Conservation (phyloP, 2,797 vertebrate genomes). For the Jordanella pulchra region DNA sequence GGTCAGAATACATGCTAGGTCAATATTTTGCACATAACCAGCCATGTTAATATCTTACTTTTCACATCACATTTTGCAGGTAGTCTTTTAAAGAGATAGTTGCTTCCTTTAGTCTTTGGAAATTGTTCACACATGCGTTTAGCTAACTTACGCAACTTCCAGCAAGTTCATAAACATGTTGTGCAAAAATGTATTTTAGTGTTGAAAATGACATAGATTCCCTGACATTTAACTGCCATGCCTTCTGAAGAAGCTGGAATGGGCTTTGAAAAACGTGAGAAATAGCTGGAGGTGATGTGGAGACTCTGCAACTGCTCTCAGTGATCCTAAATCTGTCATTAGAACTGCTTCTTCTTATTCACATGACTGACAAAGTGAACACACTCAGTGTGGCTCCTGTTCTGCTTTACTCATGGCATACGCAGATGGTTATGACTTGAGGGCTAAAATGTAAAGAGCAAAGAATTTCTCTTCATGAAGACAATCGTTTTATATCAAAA, state of each 20-base stretch:
- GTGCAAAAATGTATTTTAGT: not conserved
- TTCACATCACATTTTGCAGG: not conserved
- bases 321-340: conserved; percentile 43
- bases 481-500: not conserved
- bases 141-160: conserved; percentile 8
- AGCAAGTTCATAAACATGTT: not conserved
- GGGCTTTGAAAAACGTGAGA: conserved; percentile 20
- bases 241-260: not conserved
- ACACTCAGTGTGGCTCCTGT: conserved; percentile 37
- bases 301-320: conserved; percentile 15
- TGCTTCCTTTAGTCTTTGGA: not conserved
- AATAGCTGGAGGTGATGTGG: conserved; percentile 15
- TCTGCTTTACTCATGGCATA: conserved; percentile 22
- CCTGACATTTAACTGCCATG: conserved; percentile 5
- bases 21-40: too few relatives aligned
- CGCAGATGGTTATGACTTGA: conserved; percentile 17
- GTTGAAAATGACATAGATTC: not conserved
- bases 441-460: not conserved
- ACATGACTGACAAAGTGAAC: conserved; percentile 23
- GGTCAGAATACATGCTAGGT: too few relatives aligned
- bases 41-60: too few relatives aligned
- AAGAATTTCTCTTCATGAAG: not conserved
- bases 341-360: conserved; percentile 25
- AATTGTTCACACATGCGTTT: not conserved
- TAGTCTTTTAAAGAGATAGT: not conserved